These are phyloP conservation scores for Pelobates cultripes DNA, from an alignment of 2,797 vertebrate genomes.

Conservation along the genomic window DNA sequence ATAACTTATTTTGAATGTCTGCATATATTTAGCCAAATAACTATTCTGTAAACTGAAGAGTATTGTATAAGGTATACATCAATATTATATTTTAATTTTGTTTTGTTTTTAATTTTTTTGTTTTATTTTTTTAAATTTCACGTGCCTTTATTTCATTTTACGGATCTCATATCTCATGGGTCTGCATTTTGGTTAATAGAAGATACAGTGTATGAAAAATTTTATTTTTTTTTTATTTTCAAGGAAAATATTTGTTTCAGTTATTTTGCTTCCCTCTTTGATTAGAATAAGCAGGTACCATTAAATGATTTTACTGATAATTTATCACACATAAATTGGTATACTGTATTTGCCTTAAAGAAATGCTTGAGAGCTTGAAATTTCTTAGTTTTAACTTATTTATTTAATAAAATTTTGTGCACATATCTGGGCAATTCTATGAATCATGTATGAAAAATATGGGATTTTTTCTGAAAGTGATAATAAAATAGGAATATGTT, in stretches of 20 bases:
- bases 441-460: conserved; percentile 84
- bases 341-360: conserved; percentile 85
- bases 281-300: conserved; percentile 58
- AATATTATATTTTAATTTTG: conserved; percentile 51
- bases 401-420: conserved; percentile 88
- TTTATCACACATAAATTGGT: conserved; percentile 82
- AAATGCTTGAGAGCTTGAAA: conserved; percentile 86
- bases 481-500: conserved; percentile 79
- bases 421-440: conserved; percentile 81
- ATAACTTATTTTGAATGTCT: conserved; percentile 65
- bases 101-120: conserved; percentile 59
- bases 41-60: conserved; percentile 59
- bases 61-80: conserved; percentile 64
- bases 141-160: conserved; percentile 82
- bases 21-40: conserved; percentile 63
- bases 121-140: conserved; percentile 63
- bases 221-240: conserved; percentile 11
- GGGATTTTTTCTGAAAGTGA: conserved; percentile 82
- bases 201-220: conserved; percentile 35
- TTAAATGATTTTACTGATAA: conserved; percentile 73
- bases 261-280: conserved; percentile 47
- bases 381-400: conserved; percentile 86
- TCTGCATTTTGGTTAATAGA: conserved; percentile 57
- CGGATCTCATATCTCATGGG: conserved; percentile 56
- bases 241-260: conserved; percentile 41